These are phyloP conservation scores for Aphidius ervi DNA, from an alignment of 1,140 invertebrate species.

Conservation along the genomic window DNA sequence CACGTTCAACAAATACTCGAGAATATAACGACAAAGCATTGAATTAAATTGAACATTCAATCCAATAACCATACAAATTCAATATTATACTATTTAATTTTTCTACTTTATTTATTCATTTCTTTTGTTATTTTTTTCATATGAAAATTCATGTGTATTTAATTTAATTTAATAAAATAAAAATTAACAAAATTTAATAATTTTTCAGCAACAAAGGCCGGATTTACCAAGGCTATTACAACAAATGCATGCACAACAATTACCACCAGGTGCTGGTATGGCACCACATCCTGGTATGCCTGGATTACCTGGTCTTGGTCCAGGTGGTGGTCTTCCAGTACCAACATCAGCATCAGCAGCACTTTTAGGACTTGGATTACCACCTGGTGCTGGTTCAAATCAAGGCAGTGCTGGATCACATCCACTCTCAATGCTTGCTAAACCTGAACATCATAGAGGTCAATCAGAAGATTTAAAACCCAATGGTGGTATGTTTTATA, in stretches of 20 bases:
- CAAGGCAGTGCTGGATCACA: conserved; percentile 60
- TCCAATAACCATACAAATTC: too few relatives aligned
- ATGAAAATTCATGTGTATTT: background rate
- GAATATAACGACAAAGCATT: conserved; percentile 26
- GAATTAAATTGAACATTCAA: background rate
- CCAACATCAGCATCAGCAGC: conserved; percentile 50
- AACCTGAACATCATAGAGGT: conserved; percentile 64
- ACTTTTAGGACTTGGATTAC: conserved; percentile 50
- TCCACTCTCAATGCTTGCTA: conserved; percentile 65
- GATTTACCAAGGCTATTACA: conserved; percentile 73
- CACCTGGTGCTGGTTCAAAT: conserved; percentile 55
- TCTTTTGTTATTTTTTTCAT: background rate
- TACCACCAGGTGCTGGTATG: conserved; percentile 72
- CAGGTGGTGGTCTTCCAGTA: conserved; percentile 47
- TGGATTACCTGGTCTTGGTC: conserved; percentile 46
- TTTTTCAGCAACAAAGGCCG: conserved; percentile 70
- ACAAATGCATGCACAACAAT: conserved; percentile 87
- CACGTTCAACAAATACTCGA: conserved; percentile 32
- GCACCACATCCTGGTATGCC: conserved; percentile 56
- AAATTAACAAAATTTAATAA: background rate
- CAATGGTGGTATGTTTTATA: conserved; percentile 61
- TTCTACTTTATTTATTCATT: conserved; percentile 11
- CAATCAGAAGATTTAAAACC: conserved; percentile 60
- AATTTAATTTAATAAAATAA: conserved; percentile 8
- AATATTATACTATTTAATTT: too few relatives aligned